phyloP scores from a whole-genome alignment of 2,113 vertebrate genomes.

The Beaufortia kweichowensis region DNA sequence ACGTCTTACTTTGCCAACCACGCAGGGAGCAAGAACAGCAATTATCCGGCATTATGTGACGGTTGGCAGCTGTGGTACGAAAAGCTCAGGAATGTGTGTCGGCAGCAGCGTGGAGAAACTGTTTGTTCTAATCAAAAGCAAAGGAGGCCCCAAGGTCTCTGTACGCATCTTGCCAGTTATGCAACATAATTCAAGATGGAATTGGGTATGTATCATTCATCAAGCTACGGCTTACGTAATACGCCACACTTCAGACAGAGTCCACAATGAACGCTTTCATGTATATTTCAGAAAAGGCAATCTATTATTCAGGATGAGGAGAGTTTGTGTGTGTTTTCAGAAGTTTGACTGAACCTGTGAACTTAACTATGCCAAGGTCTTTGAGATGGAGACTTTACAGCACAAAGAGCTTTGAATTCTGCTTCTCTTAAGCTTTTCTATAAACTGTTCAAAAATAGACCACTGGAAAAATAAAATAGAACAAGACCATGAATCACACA shows the following conservation, averaged over 20 bases:
- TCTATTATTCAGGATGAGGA: conserved; percentile 47
- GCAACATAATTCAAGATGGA: conserved; percentile 48
- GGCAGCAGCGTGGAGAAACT: background rate
- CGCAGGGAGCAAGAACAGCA: conserved; percentile 36
- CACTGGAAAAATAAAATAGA: background rate
- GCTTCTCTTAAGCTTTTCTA: conserved; percentile 8
- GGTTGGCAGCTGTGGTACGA: conserved; percentile 30
- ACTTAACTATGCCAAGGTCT: background rate
- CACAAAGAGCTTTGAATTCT: conserved; percentile 13
- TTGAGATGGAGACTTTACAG: background rate
- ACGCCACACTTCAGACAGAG: conserved; percentile 8
- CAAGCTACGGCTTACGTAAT: conserved; percentile 45
- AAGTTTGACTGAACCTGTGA: conserved; percentile 19
- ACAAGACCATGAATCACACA: background rate
- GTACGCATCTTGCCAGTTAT: conserved; percentile 36
- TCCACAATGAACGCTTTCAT: conserved; percentile 24
- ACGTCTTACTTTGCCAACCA: conserved; percentile 31
- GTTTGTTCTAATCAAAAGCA: conserved; percentile 48
- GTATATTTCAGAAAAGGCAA: conserved; percentile 44
- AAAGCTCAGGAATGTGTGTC: background rate
- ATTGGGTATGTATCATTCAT: conserved; percentile 38
- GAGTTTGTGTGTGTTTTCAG: background rate
- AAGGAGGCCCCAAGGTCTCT: conserved; percentile 25
- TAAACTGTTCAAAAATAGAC: conserved; percentile 17
- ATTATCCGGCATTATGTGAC: conserved; percentile 52